Conservation (phyloP, 1,140 invertebrate genomes). For the Carcinoscorpius rotundicauda region DNA sequence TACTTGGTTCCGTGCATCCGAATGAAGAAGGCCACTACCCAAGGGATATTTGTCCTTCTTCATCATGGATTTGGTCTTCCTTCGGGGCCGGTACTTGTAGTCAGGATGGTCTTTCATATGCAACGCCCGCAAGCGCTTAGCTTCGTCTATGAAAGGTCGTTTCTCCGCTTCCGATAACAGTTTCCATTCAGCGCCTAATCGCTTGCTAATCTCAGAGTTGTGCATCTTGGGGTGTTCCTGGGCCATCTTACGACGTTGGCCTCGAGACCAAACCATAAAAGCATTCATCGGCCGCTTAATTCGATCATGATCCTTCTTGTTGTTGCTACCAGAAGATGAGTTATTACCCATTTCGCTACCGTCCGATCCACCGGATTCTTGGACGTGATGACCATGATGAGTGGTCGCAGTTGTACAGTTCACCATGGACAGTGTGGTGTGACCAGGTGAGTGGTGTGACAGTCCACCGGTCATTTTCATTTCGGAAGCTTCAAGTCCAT, state of each 20-base stretch:
- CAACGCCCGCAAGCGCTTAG: conserved; percentile 90
- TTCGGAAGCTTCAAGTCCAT: background rate
- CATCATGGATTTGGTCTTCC: conserved; percentile 81
- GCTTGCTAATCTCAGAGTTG: conserved; percentile 96
- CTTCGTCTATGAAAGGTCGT: conserved; percentile 98
- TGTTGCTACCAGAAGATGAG: conserved; percentile 3
- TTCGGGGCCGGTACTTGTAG: conserved; percentile 78
- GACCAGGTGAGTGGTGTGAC: background rate
- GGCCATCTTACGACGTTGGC: conserved; percentile 96
- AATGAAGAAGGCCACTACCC: conserved; percentile 38
- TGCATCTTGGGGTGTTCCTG: conserved; percentile 99
- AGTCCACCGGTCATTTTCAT: background rate
- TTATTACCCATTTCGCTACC: background rate
- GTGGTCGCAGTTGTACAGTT: background rate
- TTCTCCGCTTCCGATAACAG: conserved; percentile 91
- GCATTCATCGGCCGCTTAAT: conserved; percentile 99
- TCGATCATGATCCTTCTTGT: conserved; percentile 45
- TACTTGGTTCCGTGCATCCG: conserved; percentile 39
- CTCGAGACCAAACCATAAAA: conserved; percentile 99
- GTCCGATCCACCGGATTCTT: background rate
- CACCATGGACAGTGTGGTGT: background rate
- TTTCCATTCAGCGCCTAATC: conserved; percentile 97
- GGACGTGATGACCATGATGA: background rate
- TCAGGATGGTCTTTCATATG: conserved; percentile 99
- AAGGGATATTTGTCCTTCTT: conserved; percentile 94